phyloP scores from a whole-genome alignment of 2,888 invertebrate genomes.

The Craniophora ligustri region DNA sequence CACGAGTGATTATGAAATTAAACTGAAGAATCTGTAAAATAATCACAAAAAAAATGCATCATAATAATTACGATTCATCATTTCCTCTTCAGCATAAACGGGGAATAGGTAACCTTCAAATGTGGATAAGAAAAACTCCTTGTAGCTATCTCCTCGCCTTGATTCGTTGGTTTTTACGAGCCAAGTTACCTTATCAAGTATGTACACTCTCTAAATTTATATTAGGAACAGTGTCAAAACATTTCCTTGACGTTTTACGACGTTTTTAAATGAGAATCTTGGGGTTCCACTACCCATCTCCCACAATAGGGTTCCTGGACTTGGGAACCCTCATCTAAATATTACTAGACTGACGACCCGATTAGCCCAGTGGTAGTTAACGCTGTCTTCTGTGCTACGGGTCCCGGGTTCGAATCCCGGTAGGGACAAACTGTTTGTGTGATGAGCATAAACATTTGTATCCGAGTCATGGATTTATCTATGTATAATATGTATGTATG shows the following conservation, averaged over 20 bases:
- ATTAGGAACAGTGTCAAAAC: conserved; percentile 74
- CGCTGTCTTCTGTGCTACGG: too few relatives aligned
- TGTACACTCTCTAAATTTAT: conserved; percentile 60
- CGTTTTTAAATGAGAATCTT: conserved; percentile 72
- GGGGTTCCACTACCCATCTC: conserved; percentile 54
- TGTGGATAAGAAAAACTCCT: conserved; percentile 34
- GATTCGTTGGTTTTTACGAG: conserved; percentile 58
- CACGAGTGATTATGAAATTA: too few relatives aligned
- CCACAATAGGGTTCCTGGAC: conserved; percentile 52
- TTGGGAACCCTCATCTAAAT: conserved; percentile 17
- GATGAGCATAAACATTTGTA: too few relatives aligned
- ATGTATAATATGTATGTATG: too few relatives aligned
- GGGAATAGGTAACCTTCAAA: conserved; percentile 38
- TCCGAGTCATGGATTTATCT: too few relatives aligned
- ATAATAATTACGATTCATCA: conserved; percentile 43
- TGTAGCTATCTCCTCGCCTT: conserved; percentile 49
- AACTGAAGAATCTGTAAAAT: too few relatives aligned
- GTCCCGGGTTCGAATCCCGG: too few relatives aligned
- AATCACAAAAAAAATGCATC: not conserved
- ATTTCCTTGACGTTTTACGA: conserved; percentile 74
- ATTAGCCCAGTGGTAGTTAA: too few relatives aligned
- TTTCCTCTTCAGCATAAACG: conserved; percentile 34
- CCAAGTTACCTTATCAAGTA: conserved; percentile 54
- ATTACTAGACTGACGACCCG: too few relatives aligned
- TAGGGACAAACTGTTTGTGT: too few relatives aligned